Percentiles rank a stretch among this genome's conserved stretches.
Conservation (phyloP, 2,888 invertebrate species). For the Pterostichus niger region DNA sequence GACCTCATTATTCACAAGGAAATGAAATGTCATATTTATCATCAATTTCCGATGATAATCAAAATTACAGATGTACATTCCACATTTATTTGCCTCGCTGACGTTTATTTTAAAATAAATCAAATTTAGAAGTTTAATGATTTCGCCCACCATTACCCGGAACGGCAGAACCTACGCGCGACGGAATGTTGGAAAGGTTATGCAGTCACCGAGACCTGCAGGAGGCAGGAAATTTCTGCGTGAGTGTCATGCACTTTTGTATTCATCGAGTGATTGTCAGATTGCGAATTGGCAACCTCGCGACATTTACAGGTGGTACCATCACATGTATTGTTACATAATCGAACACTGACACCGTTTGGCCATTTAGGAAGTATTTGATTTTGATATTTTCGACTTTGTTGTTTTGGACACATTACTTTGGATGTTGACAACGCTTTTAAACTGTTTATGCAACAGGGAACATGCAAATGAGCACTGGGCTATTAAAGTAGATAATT, state of each 20-base stretch:
- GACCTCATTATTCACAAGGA: constrained; percentile 42
- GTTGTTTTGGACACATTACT: neutral
- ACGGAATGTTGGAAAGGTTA: constrained; percentile 21
- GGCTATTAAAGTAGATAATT: too few species aligned
- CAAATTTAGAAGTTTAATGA: constrained; percentile 15
- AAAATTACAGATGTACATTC: constrained; percentile 41
- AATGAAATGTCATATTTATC: constrained; percentile 52
- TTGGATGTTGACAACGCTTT: too few species aligned
- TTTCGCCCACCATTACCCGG: constrained; percentile 4
- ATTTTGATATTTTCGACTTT: constrained; percentile 10
- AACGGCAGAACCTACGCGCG: constrained; percentile 17
- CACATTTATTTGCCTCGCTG: constrained; percentile 7
- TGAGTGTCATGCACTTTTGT: constrained; percentile 39
- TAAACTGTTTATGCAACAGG: too few species aligned
- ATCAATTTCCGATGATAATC: constrained; percentile 52
- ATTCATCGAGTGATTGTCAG: constrained; percentile 21
- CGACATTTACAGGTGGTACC: constrained; percentile 57
- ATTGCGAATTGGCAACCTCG: neutral
- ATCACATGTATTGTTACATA: constrained; percentile 52
- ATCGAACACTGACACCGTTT: constrained; percentile 47
- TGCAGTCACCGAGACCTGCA: neutral
- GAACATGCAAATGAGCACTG: too few species aligned
- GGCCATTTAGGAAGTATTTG: neutral
- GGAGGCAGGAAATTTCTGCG: constrained; percentile 12
- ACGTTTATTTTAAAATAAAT: constrained; percentile 30